phyloP scores from a whole-genome alignment of 2,888 invertebrate species.

The Drosophila koepferae region DNA sequence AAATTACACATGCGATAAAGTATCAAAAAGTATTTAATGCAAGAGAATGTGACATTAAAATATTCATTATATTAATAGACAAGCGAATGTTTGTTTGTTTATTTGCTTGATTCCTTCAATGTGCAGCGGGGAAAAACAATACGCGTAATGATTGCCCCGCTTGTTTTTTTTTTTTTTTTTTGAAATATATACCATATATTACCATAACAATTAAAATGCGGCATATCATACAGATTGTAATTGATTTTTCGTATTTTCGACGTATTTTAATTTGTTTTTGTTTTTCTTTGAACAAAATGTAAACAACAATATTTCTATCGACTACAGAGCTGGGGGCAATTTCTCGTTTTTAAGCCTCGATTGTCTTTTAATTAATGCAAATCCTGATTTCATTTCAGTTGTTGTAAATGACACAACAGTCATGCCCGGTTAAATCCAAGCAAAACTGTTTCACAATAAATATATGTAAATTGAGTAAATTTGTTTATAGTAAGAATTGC shows the following conservation, averaged over 20 bases:
- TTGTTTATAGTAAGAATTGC: conserved; percentile 12
- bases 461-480: conserved; percentile 29
- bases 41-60: background rate
- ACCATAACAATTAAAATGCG: conserved; percentile 3
- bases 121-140: background rate
- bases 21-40: background rate
- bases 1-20: background rate
- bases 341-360: conserved; percentile 36
- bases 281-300: conserved; percentile 29
- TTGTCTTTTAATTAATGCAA: conserved; percentile 57
- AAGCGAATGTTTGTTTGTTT: background rate
- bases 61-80: background rate
- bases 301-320: conserved; percentile 64
- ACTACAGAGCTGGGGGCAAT: conserved; percentile 48
- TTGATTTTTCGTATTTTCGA: conserved; percentile 5
- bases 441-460: conserved; percentile 12
- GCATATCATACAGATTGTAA: background rate
- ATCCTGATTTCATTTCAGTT: conserved; percentile 73
- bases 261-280: conserved; percentile 29
- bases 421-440: background rate
- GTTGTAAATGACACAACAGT: conserved; percentile 11
- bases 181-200: too few relatives aligned
- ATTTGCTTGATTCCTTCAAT: background rate
- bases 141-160: conserved; percentile 1
- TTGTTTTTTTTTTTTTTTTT: too few relatives aligned